Percentiles rank a stretch among this genome's conserved stretches.
phyloP scores from a whole-genome alignment of 2,113 vertebrate genomes.

The Alces alces region DNA sequence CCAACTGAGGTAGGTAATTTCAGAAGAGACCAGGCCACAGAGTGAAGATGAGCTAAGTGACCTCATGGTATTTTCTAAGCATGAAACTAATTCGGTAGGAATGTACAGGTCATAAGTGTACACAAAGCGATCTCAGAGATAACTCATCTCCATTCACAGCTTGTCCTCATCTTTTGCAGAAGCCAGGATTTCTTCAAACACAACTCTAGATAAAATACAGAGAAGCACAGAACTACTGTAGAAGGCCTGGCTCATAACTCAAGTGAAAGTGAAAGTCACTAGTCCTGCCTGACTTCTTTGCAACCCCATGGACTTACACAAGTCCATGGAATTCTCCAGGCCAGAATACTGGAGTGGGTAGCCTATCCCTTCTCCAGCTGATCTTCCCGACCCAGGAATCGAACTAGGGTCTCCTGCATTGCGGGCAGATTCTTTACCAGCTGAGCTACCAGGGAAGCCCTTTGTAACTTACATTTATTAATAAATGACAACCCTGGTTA shows the following conservation, averaged over 20 bases:
- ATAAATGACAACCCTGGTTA: neutral
- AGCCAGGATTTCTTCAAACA: neutral
- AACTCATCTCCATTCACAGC: neutral
- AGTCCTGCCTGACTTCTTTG: neutral
- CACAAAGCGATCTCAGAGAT: neutral
- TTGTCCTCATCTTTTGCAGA: neutral
- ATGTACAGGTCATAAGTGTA: neutral
- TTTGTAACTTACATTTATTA: neutral
- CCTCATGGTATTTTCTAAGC: constrained; percentile 45
- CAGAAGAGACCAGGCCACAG: neutral
- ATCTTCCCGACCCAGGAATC: neutral
- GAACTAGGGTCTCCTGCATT: neutral
- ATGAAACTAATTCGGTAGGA: neutral
- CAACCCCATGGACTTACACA: neutral
- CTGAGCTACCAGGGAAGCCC: neutral
- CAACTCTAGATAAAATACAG: neutral
- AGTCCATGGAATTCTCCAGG: neutral
- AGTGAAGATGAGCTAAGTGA: neutral
- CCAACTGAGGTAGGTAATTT: constrained; percentile 17
- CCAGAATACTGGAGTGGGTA: neutral
- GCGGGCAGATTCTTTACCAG: neutral
- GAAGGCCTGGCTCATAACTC: neutral
- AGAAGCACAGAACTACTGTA: neutral
- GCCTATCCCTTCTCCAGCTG: neutral
- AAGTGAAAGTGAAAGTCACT: neutral